Base-by-base conservation (phyloP, 2,797 vertebrate genomes). In the Pyrocephalus nanus region DNA sequence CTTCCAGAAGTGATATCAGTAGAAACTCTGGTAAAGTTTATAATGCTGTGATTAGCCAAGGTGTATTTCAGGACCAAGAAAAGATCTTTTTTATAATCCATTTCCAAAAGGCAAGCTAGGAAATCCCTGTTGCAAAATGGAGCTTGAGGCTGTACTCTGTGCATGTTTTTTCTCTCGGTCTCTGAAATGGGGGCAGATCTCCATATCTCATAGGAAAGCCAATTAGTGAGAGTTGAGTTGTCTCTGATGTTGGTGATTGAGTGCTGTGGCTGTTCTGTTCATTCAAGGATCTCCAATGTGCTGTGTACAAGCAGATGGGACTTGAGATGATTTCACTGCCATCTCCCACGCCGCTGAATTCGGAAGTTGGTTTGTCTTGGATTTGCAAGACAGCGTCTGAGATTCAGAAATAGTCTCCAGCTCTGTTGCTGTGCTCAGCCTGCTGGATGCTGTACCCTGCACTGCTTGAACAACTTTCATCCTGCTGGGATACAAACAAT, bases 171-270 rank as follows among this genome's bases (percentile, higher is more conserved):
- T 38, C 75, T 84, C 77, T 81, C 4, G 29, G 54, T 47, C 36
- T 81, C 9, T 64, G 90, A 90, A 94, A 94, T 57, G 85, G 85
- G 92, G 91, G 86, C 93, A 94, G 79, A 90, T 91, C 92, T 90
- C 77, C 8, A 6, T 88, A 53, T 85, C 92, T 96, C 81, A 12
- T n/a, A 95, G 95, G 92, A 88, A 78, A 92, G 73, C 67, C 91
- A 93, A 84, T 95, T 94, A 93, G 87, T 78, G 91, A 66, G 83
- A 94, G 73, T 53, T 90, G 61, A 67, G 90, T 90, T 88, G 92
- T 69, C 88, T 92, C 38, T 81, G 80, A 70, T 90, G 82, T 77
- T 23, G 32, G 45, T 86, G 88, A 80, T 47, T 74, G 93, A 94
- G 88, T 57, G 64, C 61, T 75, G 93, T 91, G 77, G 91, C 85